A percentile compares a stretch with the other conserved stretches of the same genome.
These are phyloP conservation scores for Masticophis lateralis DNA, from an alignment of 2,797 vertebrate genomes.

Conservation along the genomic window DNA sequence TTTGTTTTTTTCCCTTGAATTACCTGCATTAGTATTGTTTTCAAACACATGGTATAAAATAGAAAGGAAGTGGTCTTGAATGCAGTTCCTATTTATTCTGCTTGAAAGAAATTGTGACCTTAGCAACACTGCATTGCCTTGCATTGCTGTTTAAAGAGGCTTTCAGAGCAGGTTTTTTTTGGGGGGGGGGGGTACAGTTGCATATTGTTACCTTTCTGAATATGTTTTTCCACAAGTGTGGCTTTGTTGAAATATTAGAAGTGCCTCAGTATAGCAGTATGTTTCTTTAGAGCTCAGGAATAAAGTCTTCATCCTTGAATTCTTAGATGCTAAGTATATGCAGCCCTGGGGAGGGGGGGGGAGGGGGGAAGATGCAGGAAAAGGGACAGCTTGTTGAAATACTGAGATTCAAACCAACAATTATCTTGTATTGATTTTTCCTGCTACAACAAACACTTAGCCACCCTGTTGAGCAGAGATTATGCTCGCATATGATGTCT, in stretches of 20 bases:
- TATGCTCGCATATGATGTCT: neutral
- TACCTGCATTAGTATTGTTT: neutral
- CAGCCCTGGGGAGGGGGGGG: slow-evolving; percentile 11
- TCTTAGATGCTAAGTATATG: neutral
- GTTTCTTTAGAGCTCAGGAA: slow-evolving; percentile 11
- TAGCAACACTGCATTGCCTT: neutral
- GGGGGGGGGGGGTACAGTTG: neutral
- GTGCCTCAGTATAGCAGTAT: neutral
- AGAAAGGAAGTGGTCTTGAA: slow-evolving; percentile 6
- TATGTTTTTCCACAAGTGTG: slow-evolving; percentile 3
- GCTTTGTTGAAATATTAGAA: slow-evolving; percentile 7
- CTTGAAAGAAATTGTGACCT: neutral
- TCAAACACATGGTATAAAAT: neutral
- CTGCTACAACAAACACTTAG: neutral
- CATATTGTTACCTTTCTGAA: slow-evolving; percentile 11
- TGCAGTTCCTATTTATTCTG: neutral
- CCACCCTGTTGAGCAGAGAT: neutral
- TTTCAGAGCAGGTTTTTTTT: neutral
- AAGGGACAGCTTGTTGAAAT: neutral
- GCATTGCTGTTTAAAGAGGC: neutral
- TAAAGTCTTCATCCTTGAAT: slow-evolving; percentile 29
- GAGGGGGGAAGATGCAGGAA: neutral
- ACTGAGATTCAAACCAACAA: neutral
- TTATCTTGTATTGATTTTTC: neutral
- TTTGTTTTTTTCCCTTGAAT: neutral